A percentile compares a stretch with the other conserved stretches of the same genome.
Conservation (phyloP, 2,113 vertebrate genomes). For the Amphiprion ocellaris region DNA sequence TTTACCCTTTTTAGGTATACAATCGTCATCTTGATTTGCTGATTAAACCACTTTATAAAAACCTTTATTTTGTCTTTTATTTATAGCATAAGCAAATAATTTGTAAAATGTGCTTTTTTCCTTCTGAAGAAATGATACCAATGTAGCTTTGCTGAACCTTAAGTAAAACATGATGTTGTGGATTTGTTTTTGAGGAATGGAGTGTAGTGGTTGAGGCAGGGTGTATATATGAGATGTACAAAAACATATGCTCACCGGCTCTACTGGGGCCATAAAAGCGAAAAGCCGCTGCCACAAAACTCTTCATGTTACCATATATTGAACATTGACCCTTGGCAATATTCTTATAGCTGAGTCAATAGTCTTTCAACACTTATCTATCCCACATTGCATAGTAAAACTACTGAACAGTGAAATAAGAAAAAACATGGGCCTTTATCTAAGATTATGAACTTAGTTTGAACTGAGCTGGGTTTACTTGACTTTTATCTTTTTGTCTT, state of each 20-base stretch:
- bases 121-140: slow-evolving; percentile 10
- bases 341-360: slow-evolving; percentile 42
- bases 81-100: slow-evolving; percentile 15
- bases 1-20: no score
- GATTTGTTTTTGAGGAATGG: slow-evolving; percentile 41
- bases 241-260: slow-evolving; percentile 55
- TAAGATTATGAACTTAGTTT: slow-evolving; percentile 49
- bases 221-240: slow-evolving; percentile 41
- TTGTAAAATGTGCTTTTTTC: neutral
- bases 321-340: slow-evolving; percentile 67
- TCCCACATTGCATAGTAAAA: slow-evolving; percentile 67
- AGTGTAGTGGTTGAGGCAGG: slow-evolving; percentile 16
- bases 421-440: slow-evolving; percentile 13
- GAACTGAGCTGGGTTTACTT: neutral
- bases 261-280: slow-evolving; percentile 64
- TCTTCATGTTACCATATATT: slow-evolving; percentile 54
- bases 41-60: neutral
- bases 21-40: no score
- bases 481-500: no score
- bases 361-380: slow-evolving; percentile 63
- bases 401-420: slow-evolving; percentile 58
- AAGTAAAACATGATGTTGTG: slow-evolving; percentile 68
- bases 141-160: slow-evolving; percentile 23
- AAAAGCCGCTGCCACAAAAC: slow-evolving; percentile 48
- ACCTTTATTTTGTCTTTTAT: slow-evolving; percentile 37